phyloP scores from a whole-genome alignment of 2,113 vertebrate species.

The Ammodytes dubius region DNA sequence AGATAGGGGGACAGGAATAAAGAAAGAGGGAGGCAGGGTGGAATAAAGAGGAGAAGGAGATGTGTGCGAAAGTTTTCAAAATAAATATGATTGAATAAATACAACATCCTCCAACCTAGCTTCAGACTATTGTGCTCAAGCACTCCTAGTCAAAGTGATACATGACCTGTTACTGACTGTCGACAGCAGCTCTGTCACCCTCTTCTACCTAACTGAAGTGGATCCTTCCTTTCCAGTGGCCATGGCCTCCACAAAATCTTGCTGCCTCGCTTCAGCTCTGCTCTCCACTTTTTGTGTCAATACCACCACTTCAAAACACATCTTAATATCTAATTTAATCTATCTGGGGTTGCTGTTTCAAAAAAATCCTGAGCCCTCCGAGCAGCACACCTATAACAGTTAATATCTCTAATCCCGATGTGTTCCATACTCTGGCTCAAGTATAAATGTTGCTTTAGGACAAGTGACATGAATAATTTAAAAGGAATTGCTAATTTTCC shows the following conservation, averaged over 20 bases:
- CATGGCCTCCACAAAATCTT: background rate
- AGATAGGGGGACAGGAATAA: conserved; percentile 2
- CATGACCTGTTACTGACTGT: background rate
- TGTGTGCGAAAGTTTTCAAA: conserved; percentile 27
- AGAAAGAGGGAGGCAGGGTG: too few species aligned
- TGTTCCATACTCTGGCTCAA: background rate
- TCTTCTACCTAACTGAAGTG: conserved; percentile 19
- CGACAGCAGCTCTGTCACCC: conserved; percentile 1
- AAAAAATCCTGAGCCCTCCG: background rate
- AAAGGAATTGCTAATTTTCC: background rate
- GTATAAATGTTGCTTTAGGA: conserved; percentile 22
- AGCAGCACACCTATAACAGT: conserved; percentile 13
- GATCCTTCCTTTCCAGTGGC: background rate
- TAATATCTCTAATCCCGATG: conserved; percentile 11
- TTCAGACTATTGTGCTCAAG: conserved; percentile 11
- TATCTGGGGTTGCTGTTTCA: background rate
- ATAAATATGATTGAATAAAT: conserved; percentile 33
- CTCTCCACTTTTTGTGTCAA: background rate
- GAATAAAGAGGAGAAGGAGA: conserved; percentile 2
- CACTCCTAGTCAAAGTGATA: conserved; percentile 13
- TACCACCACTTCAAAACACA: background rate
- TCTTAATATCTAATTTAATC: background rate
- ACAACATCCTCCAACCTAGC: background rate
- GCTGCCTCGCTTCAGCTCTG: background rate
- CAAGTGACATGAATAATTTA: conserved; percentile 24